These are phyloP conservation scores for Heliornis fulica DNA, from an alignment of 2,113 vertebrate species.

Conservation along the genomic window DNA sequence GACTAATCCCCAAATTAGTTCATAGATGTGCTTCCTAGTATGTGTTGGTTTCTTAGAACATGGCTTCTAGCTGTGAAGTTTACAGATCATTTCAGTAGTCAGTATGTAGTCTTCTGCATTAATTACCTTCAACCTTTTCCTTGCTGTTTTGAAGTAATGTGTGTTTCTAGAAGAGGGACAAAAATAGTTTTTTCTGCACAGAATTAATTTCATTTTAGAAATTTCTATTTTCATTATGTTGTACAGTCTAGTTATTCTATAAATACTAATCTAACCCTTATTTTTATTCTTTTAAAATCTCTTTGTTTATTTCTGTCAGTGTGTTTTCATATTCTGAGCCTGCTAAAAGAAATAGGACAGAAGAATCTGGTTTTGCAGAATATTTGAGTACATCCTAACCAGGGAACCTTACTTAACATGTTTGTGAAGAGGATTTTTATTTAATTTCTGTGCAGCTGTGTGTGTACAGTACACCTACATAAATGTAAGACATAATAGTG, in stretches of 20 bases:
- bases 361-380: not conserved
- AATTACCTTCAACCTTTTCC: not conserved
- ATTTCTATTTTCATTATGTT: not conserved
- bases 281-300: not conserved
- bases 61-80: not conserved
- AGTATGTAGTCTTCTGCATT: not conserved
- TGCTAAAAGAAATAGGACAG: not conserved
- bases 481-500: fast-evolving
- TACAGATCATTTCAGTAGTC: not conserved
- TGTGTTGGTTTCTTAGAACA: not conserved
- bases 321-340: not conserved
- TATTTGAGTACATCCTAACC: too few relatives aligned
- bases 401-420: too few relatives aligned
- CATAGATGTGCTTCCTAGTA: not conserved
- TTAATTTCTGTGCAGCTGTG: not conserved
- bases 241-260: not conserved
- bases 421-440: not conserved
- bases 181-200: not conserved
- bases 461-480: not conserved
- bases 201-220: not conserved
- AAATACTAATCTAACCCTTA: not conserved
- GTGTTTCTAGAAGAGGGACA: not conserved
- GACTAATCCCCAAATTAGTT: not conserved
- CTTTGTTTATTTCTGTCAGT: not conserved
- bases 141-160: not conserved